These are phyloP conservation scores for Magallana angulata DNA, from an alignment of 1,140 invertebrate species.

Conservation along the genomic window DNA sequence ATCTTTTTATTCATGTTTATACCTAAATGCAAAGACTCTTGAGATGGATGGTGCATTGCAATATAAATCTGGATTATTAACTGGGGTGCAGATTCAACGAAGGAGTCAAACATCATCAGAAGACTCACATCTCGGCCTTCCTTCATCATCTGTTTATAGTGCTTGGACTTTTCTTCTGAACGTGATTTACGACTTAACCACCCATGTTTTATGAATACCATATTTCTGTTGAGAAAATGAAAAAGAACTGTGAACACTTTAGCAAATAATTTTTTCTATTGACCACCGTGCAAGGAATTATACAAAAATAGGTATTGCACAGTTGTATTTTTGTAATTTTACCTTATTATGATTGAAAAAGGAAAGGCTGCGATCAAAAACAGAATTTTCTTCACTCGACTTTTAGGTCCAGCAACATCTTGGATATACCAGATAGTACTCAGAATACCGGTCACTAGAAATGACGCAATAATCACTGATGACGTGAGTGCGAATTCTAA, in stretches of 20 bases:
- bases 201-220: conserved; percentile 73
- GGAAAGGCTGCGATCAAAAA: neutral
- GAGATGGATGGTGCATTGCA: conserved; percentile 79
- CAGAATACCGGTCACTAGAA: conserved; percentile 61
- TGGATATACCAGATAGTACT: conserved; percentile 67
- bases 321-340: too few species aligned
- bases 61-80: conserved; percentile 90
- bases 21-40: conserved; percentile 1
- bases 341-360: neutral
- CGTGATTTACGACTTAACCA: conserved; percentile 61
- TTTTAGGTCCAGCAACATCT: conserved; percentile 47
- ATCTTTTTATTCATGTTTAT: too few species aligned
- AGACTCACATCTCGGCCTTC: conserved; percentile 80
- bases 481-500: conserved; percentile 59
- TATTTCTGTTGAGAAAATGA: conserved; percentile 60
- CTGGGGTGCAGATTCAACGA: conserved; percentile 93
- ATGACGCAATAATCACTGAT: conserved; percentile 60
- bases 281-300: too few species aligned
- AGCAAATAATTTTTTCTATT: too few species aligned
- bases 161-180: conserved; percentile 32
- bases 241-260: neutral
- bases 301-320: too few species aligned
- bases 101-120: conserved; percentile 92
- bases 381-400: conserved; percentile 57
- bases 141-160: conserved; percentile 71